These are phyloP conservation scores for Sterrhoptilus dennistouni DNA, from an alignment of 2,113 vertebrate genomes.

Conservation along the genomic window DNA sequence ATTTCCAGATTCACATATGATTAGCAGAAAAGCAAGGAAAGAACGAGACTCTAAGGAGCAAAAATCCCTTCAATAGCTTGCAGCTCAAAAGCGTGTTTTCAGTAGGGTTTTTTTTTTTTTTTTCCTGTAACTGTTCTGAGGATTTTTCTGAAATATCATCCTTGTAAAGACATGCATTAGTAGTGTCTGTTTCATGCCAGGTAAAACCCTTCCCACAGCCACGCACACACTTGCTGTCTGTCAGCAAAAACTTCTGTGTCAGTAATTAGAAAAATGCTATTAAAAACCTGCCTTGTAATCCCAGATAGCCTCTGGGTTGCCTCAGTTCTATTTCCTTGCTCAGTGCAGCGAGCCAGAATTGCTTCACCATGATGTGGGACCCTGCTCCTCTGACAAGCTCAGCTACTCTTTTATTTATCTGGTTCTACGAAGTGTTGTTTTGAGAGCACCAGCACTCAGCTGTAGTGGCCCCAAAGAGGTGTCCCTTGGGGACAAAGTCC, in stretches of 20 bases:
- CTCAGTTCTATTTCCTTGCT: background rate
- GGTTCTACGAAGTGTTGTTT: background rate
- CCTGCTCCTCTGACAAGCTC: background rate
- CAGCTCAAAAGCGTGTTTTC: background rate
- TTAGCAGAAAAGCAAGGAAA: background rate
- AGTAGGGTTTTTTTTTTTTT: background rate
- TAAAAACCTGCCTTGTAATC: conserved; percentile 56
- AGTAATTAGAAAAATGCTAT: conserved; percentile 63
- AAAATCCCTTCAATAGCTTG: background rate
- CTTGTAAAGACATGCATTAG: conserved; percentile 56
- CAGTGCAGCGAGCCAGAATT: background rate
- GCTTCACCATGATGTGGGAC: background rate
- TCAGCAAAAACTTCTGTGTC: conserved; percentile 58
- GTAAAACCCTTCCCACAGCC: conserved; percentile 46
- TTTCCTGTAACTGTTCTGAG: background rate
- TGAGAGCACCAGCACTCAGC: background rate
- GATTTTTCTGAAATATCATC: background rate
- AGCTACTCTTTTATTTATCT: background rate
- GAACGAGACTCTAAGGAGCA: background rate
- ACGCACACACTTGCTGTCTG: conserved; percentile 47
- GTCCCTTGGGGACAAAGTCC: background rate
- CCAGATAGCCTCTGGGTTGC: conserved; percentile 33
- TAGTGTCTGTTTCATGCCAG: conserved; percentile 37
- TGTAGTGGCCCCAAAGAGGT: background rate
- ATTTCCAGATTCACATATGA: background rate